A percentile compares a stretch with the other conserved stretches of the same genome.
phyloP scores from a whole-genome alignment of 1,140 invertebrate species.

The Lanistes nyassanus region DNA sequence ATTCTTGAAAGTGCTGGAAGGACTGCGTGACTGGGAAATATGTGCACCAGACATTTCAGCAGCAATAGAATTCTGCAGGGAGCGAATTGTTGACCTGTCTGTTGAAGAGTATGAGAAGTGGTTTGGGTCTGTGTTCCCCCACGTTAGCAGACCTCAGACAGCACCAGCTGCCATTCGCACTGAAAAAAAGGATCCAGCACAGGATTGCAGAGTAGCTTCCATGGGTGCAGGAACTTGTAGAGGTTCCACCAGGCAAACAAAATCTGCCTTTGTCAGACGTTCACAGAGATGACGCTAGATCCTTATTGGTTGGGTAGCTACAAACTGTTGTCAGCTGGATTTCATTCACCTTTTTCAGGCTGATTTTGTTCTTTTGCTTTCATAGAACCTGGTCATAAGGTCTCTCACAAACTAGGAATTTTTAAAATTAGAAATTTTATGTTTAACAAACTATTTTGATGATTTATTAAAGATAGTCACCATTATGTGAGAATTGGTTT shows the following conservation, averaged over 20 bases:
- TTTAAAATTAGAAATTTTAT: too few species aligned
- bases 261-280: slow-evolving; percentile 8
- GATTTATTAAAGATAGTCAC: too few species aligned
- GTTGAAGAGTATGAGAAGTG: slow-evolving; percentile 65
- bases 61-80: slow-evolving; percentile 66
- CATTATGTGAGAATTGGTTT: too few species aligned
- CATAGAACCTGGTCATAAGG: too few species aligned
- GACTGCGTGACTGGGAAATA: slow-evolving; percentile 64
- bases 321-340: too few species aligned
- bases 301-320: not conserved
- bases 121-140: slow-evolving; percentile 61
- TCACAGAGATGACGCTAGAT: not conserved
- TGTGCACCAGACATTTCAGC: slow-evolving; percentile 64
- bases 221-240: not conserved
- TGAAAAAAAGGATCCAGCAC: slow-evolving; percentile 1
- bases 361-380: too few species aligned
- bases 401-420: too few species aligned
- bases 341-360: too few species aligned
- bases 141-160: slow-evolving; percentile 55
- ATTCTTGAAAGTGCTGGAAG: slow-evolving; percentile 60
- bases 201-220: not conserved
- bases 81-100: slow-evolving; percentile 63
- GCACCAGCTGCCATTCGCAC: slow-evolving; percentile 42
- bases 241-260: not conserved
- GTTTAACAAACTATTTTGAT: too few species aligned